Evolutionary conservation across 2,113 vertebrate species (phyloP), one percentile per base, ranked within the genome.

Genomic region (Atractosteus spatula): DNA sequence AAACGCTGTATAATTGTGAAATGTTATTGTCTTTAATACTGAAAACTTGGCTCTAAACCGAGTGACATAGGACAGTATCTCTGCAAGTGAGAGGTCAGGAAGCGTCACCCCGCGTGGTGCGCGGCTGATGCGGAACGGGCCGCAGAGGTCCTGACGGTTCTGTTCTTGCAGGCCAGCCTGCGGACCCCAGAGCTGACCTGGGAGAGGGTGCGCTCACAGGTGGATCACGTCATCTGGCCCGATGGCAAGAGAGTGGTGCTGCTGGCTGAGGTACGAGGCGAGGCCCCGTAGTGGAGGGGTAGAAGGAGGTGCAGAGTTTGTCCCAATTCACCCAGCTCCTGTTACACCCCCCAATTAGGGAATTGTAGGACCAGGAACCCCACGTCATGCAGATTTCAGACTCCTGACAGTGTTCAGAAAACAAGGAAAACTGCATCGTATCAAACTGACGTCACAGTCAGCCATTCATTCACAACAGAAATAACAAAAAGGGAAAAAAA

Each of bases 211-310:
- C 94, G 97, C 11, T 98, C 97, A 77, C 97, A 99, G 77, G 97
- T 99, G 66, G 97, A 99, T 72, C 97, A 99, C 5, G 90, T 99
- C 83, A 99, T 99, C 90, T 99, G 97, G 97, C 97, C 97, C 0
- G 97, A 99, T 0, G 97, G 97, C 69, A 99, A 99, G 74, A 88
- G 97, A 0, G 95, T 99, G 11, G 94, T 99, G 78, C 88, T 99
- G 70, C 92, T 99, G 80, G 97, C 97, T 0, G 97, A 99, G 94
- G 97, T 99, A 86, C 0, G 66, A 57, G 17, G 16, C 14, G 16
- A 16, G 17, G 16, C 16, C 3, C 16, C 3, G 2, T 62, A 13
- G 1, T 64, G 10, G 41, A 64, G 62, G 29, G 10, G 29, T 41
- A 41, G 62, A 8, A n/a, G 8, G 8, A 63, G 6, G 8, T 12